Evolutionary conservation across 2,113 vertebrate species (phyloP), one percentile per base, ranked within the genome.

Genomic region (Ceyx margarethae): DNA sequence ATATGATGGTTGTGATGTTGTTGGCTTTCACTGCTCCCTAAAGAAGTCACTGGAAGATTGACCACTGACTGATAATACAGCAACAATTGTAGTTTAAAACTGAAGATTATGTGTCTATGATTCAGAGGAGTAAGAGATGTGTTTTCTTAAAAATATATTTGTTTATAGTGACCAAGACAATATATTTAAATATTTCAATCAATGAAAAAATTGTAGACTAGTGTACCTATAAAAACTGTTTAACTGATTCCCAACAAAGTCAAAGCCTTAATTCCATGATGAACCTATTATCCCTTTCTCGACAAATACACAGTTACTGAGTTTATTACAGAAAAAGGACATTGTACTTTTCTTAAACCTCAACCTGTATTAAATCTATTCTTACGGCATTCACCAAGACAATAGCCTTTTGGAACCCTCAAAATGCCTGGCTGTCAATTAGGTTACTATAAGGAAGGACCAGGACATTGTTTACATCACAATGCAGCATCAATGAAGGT

Each of bases 401-500:
- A 96, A 96, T 91, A 54, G 84, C 48, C 68, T 79, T 91, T 87
- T 93, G 78, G 81, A 93, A 65, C 1, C 10, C 77, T 91, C 75
- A 26, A 54, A 95, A 91, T 93, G 87, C 89, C 92, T 90, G 82
- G 23, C 82, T 97, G 91, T 94, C 94, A 95, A 79, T 93, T 93
- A 92, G 69, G 79, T 94, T 95, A 61, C 87, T 83, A 66, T 83
- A 92, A 95, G 91, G 90, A 96, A 89, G 92, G 73, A 92, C 65
- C 76, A 76, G 71, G 79, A 56, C 85, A 84, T 93, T 94, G 88
- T 93, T 94, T 94, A 72, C 83, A 91, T 93, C 61, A 92, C 92
- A 96, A 94, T 86, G 81, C 86, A 85, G 81, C 75, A 14, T 91
- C 91, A 96, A 89, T 94, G 91, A 94, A 94, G 94, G 94, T 96